Evolutionary conservation across 2,113 vertebrate species (phyloP).

Genomic region (Saguinus midas): DNA sequence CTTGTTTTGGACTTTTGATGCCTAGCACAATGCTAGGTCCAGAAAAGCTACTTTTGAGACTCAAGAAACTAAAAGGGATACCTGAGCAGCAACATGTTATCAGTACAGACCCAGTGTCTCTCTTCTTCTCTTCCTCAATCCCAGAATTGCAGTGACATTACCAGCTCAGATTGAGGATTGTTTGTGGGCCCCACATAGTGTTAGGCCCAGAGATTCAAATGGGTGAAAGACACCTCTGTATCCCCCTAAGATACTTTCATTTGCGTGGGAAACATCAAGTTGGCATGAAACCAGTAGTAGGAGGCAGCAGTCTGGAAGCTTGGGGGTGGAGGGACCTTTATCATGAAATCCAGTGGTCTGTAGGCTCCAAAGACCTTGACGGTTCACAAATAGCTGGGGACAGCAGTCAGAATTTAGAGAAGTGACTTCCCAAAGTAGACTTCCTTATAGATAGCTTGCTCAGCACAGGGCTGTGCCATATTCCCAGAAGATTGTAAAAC

Average conservation of each 20-base stretch:
- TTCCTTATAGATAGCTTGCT: not conserved
- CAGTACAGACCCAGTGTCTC: not conserved
- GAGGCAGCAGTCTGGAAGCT: not conserved
- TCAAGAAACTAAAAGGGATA: not conserved
- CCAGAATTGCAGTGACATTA: not conserved
- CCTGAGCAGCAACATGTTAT: not conserved
- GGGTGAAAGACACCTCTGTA: not conserved
- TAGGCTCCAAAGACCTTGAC: not conserved
- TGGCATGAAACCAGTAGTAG: not conserved
- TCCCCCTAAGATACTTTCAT: not conserved
- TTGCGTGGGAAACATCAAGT: not conserved
- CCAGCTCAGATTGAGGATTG: not conserved
- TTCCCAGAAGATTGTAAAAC: not conserved
- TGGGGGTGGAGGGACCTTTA: not conserved
- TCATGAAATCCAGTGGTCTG: not conserved
- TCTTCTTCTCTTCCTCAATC: not conserved
- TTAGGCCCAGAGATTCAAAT: not conserved
- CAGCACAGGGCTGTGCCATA: not conserved
- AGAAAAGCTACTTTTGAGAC: conserved; percentile 10
- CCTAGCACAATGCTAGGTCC: not conserved
- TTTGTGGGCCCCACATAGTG: not conserved
- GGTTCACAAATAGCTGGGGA: not conserved
- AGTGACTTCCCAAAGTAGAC: conserved; percentile 17
- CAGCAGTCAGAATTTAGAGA: not conserved
- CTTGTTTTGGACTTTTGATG: not conserved